Conservation (phyloP, 2,888 invertebrate species). For the Ectemnius continuus region DNA sequence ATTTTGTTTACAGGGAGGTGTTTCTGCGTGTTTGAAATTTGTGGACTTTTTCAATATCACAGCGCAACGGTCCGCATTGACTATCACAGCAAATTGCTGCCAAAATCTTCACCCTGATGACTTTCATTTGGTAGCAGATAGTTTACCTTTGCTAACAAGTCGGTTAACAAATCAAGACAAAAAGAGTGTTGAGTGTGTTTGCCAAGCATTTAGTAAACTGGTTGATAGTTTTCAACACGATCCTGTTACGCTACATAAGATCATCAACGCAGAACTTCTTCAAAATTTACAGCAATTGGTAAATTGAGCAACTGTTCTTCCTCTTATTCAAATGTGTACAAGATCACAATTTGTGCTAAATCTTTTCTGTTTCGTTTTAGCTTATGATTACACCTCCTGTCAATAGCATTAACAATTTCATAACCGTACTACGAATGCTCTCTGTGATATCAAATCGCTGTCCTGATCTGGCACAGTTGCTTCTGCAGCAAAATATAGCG, state of each 20-base stretch:
- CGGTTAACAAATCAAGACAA: constrained; percentile 94
- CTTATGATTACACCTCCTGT: constrained; percentile 97
- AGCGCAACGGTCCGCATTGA: constrained; percentile 97
- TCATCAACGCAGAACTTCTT: constrained; percentile 93
- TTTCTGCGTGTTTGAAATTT: constrained; percentile 96
- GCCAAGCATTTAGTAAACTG: constrained; percentile 96
- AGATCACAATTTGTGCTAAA: neutral
- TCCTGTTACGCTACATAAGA: constrained; percentile 93
- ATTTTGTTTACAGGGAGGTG: constrained; percentile 87
- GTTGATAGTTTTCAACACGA: constrained; percentile 98
- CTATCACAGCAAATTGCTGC: constrained; percentile 98
- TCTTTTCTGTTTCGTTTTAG: constrained; percentile 76
- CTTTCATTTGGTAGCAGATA: constrained; percentile 94
- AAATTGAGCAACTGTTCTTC: constrained; percentile 47
- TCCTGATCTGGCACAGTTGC: constrained; percentile 93
- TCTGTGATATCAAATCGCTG: constrained; percentile 97
- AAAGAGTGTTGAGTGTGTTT: constrained; percentile 98
- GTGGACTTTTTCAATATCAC: constrained; percentile 99
- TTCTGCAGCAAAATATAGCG: constrained; percentile 96
- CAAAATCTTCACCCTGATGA: constrained; percentile 95
- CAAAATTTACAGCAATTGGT: constrained; percentile 96
- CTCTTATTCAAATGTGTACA: constrained; percentile 54
- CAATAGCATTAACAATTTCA: constrained; percentile 96
- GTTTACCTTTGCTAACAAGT: constrained; percentile 90
- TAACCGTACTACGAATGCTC: constrained; percentile 96